These are phyloP conservation scores for Dendrocincla tyrannina DNA, from an alignment of 2,797 vertebrate genomes.

Conservation along the genomic window DNA sequence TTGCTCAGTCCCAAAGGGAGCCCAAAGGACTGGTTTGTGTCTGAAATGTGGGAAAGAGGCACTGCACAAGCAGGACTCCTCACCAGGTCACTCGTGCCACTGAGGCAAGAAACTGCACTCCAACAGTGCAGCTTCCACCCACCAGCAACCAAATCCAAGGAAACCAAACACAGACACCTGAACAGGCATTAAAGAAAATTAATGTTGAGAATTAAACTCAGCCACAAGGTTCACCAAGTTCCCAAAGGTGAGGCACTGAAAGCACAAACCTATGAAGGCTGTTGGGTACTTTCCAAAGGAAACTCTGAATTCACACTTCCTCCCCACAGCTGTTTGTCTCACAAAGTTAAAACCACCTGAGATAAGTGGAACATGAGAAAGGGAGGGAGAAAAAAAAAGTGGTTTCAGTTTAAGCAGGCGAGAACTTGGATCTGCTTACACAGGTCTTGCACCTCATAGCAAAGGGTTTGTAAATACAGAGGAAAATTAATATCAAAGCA, in stretches of 20 bases:
- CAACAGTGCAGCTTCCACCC: neutral
- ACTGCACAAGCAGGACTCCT: neutral
- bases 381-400: too few relatives aligned
- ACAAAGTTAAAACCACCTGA: neutral
- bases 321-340: neutral
- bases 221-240: accelerated
- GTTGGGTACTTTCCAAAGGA: constrained; percentile 24
- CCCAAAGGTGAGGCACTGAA: neutral
- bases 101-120: accelerated
- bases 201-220: neutral
- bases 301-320: neutral
- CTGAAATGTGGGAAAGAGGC: accelerated
- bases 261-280: neutral
- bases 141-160: accelerated
- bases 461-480: neutral
- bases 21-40: accelerated
- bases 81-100: accelerated
- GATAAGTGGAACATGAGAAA: neutral
- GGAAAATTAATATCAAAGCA: neutral
- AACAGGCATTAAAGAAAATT: neutral
- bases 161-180: neutral
- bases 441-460: accelerated
- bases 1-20: neutral
- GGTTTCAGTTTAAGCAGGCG: neutral
- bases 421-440: accelerated